Percentiles rank a stretch among this genome's conserved stretches.
Conservation (phyloP, 2,888 invertebrate species). For the Drosophila peninsularis region DNA sequence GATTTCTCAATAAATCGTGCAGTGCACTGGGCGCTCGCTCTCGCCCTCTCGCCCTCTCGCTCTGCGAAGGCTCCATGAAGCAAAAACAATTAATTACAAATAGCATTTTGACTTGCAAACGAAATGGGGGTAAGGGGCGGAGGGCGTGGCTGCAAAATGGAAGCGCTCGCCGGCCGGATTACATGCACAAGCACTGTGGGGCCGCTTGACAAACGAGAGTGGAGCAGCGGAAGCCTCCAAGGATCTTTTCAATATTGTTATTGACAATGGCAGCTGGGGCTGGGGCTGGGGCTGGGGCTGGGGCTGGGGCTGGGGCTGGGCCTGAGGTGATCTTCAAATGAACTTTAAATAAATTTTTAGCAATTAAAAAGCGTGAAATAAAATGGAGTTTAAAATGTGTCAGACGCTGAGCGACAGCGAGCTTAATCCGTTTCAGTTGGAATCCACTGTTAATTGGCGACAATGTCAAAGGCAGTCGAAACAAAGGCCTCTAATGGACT, state of each 20-base stretch:
- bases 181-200: slow-evolving; percentile 49
- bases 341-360: not conserved
- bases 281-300: too few relatives aligned
- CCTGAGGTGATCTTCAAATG: not conserved
- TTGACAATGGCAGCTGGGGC: slow-evolving; percentile 4
- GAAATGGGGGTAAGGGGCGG: slow-evolving; percentile 53
- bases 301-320: too few relatives aligned
- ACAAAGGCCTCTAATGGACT: slow-evolving; percentile 59
- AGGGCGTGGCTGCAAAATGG: slow-evolving; percentile 1
- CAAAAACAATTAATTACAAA: slow-evolving; percentile 80
- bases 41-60: slow-evolving; percentile 1
- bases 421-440: slow-evolving; percentile 9
- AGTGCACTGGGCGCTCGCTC: slow-evolving; percentile 64
- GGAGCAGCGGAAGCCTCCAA: slow-evolving; percentile 2
- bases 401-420: slow-evolving; percentile 1
- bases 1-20: slow-evolving; percentile 80
- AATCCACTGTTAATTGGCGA: slow-evolving; percentile 67
- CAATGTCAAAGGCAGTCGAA: slow-evolving; percentile 51
- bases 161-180: slow-evolving; percentile 39
- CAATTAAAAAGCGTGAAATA: not conserved
- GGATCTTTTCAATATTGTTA: slow-evolving; percentile 28
- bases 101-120: slow-evolving; percentile 80
- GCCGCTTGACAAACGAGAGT: slow-evolving; percentile 9
- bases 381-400: not conserved
- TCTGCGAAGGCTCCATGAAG: slow-evolving; percentile 57